These are phyloP conservation scores for Chaetoderma sp. DNA, from an alignment of 2,888 invertebrate genomes.

Conservation along the genomic window DNA sequence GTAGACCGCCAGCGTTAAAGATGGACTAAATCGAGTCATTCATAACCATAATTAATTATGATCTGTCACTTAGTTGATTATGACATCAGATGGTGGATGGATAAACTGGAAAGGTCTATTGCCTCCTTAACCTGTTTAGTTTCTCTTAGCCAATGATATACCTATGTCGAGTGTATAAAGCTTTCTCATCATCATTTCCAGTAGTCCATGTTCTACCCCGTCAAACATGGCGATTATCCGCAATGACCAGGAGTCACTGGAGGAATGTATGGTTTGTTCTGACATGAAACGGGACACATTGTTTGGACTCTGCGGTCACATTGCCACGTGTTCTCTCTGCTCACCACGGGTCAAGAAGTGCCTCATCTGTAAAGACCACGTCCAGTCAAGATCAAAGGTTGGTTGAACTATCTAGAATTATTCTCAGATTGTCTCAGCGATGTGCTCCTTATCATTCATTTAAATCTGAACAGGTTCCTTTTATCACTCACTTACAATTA, in stretches of 20 bases:
- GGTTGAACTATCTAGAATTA: slow-evolving; percentile 24
- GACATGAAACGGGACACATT: slow-evolving; percentile 89
- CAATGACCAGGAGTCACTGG: slow-evolving; percentile 73
- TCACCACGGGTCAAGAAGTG: slow-evolving; percentile 93
- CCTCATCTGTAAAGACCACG: slow-evolving; percentile 89
- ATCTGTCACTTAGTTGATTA: no score
- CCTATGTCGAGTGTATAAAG: not conserved
- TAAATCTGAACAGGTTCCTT: no score
- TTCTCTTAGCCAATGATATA: no score
- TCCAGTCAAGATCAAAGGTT: slow-evolving; percentile 83
- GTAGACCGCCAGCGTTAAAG: no score
- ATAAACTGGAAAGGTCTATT: no score
- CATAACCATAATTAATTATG: no score
- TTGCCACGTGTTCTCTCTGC: slow-evolving; percentile 92
- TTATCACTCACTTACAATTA: not conserved
- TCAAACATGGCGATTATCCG: slow-evolving; percentile 60
- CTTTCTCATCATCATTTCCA: not conserved
- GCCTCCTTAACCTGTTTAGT: no score
- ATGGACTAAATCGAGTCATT: no score
- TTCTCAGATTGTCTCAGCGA: not conserved
- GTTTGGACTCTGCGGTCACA: slow-evolving; percentile 75
- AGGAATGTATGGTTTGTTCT: slow-evolving; percentile 95
- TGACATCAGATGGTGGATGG: no score
- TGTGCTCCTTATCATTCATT: no score
- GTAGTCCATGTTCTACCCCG: slow-evolving; percentile 51